A percentile compares a stretch with the other conserved stretches of the same genome.
Conservation (phyloP, 2,113 vertebrate genomes). For the Leptosomus discolor region DNA sequence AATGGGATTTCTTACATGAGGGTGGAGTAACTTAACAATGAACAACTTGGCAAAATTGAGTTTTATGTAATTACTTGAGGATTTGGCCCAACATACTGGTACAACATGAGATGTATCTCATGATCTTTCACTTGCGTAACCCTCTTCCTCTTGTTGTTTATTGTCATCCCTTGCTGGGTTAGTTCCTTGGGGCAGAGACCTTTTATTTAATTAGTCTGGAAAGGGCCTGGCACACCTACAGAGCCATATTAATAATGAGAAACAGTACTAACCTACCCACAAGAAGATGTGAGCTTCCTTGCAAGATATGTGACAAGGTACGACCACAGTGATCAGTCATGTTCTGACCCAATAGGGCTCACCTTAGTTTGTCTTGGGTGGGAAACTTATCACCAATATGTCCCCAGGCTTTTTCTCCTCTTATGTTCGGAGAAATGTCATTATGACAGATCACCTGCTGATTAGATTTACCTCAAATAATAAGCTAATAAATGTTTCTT, state of each 20-base stretch:
- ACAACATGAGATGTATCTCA: slow-evolving; percentile 60
- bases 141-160: slow-evolving; percentile 63
- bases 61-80: slow-evolving; percentile 64
- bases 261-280: slow-evolving; percentile 47
- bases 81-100: slow-evolving; percentile 57
- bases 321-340: background rate
- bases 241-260: slow-evolving; percentile 61
- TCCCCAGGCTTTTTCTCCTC: background rate
- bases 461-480: slow-evolving; percentile 55
- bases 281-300: slow-evolving; percentile 39
- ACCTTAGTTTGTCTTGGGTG: background rate
- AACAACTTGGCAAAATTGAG: slow-evolving; percentile 57
- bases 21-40: slow-evolving; percentile 42
- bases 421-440: background rate
- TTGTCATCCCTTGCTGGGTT: slow-evolving; percentile 56
- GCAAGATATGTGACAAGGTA: background rate
- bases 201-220: slow-evolving; percentile 66
- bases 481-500: background rate
- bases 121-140: slow-evolving; percentile 54
- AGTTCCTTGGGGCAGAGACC: slow-evolving; percentile 64
- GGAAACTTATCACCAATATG: background rate
- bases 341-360: background rate
- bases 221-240: slow-evolving; percentile 55
- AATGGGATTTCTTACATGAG: background rate
- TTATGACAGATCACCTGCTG: background rate